Conservation (phyloP, 2,888 invertebrate genomes). For the Cyclophora punctaria region DNA sequence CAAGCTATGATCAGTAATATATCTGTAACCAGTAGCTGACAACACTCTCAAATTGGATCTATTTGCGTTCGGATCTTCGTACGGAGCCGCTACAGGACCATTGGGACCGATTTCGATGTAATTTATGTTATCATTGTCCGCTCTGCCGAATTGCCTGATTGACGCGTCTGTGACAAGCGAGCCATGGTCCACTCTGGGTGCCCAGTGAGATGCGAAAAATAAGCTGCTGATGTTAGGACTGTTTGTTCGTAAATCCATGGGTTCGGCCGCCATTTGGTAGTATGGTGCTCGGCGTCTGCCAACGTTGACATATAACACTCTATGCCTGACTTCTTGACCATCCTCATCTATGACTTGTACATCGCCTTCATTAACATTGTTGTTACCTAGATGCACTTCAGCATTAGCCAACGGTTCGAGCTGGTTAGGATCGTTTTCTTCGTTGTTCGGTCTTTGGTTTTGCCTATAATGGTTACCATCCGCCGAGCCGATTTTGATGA, state of each 20-base stretch:
- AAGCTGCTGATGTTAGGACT: neutral
- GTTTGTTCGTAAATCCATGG: neutral
- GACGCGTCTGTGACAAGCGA: constrained; percentile 47
- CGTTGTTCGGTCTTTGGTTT: too few species aligned
- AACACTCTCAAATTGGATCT: constrained; percentile 67
- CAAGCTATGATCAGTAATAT: constrained; percentile 78
- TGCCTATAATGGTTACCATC: too few species aligned
- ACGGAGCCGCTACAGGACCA: constrained; percentile 13
- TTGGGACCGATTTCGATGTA: constrained; percentile 41
- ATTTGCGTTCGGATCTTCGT: constrained; percentile 20
- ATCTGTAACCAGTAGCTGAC: constrained; percentile 74
- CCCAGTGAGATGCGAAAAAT: neutral
- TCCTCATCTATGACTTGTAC: neutral
- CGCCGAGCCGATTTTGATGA: too few species aligned
- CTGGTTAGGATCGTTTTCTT: too few species aligned
- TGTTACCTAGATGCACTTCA: too few species aligned
- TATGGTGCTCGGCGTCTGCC: constrained; percentile 28
- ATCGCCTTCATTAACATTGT: neutral
- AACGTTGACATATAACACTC: constrained; percentile 43
- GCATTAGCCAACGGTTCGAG: too few species aligned
- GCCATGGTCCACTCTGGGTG: neutral
- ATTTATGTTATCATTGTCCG: constrained; percentile 43
- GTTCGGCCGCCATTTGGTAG: constrained; percentile 19
- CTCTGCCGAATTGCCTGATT: constrained; percentile 45
- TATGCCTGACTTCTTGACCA: constrained; percentile 24